Conservation (phyloP, 1,140 invertebrate species). For the Popillia japonica region DNA sequence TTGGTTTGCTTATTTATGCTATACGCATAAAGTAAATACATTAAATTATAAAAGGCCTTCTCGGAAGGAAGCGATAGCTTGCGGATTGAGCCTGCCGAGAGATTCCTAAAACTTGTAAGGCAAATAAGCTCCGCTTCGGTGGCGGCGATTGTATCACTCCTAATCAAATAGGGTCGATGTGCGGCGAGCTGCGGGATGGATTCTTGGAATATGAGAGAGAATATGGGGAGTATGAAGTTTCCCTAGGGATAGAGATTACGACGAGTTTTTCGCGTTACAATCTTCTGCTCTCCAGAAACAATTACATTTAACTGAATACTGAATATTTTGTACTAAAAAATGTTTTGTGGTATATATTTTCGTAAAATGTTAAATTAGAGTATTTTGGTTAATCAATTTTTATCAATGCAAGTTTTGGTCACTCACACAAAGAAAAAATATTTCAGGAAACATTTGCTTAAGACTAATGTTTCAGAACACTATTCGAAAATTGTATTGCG, state of each 20-base stretch:
- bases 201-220: neutral
- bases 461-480: too few species aligned
- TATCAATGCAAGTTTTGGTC: too few species aligned
- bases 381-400: too few species aligned
- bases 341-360: too few species aligned
- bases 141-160: neutral
- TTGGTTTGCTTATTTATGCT: neutral
- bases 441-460: too few species aligned
- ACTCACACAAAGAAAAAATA: too few species aligned
- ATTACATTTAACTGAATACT: too few species aligned
- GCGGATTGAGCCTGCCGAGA: neutral
- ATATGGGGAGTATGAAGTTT: neutral
- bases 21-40: neutral
- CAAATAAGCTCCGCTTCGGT: neutral
- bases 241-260: neutral
- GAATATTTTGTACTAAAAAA: too few species aligned
- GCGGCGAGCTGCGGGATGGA: neutral
- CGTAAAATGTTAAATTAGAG: too few species aligned
- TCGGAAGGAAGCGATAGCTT: neutral
- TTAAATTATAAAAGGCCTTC: constrained; percentile 5
- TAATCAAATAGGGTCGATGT: neutral
- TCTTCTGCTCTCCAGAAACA: too few species aligned
- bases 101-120: neutral
- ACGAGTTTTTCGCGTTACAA: neutral
- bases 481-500: too few species aligned